Conservation (phyloP, 2,888 invertebrate genomes). For the Anthrax anthrax region DNA sequence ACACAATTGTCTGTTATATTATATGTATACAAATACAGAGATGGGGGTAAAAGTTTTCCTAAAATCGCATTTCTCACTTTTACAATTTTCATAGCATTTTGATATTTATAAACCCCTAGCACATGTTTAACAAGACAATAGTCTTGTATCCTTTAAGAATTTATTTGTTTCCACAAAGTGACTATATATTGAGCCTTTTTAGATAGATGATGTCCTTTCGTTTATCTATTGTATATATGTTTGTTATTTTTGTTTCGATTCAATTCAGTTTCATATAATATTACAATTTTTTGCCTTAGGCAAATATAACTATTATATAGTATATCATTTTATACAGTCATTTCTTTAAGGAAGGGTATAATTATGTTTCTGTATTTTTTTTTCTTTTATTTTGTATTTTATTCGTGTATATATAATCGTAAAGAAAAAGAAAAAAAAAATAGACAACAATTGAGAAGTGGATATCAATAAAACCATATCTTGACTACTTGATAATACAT, state of each 20-base stretch:
- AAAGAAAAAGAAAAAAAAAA: too few species aligned
- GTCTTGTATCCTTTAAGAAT: conserved; percentile 11
- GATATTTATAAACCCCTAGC: neutral
- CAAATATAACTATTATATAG: neutral
- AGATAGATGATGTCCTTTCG: neutral
- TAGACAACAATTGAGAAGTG: conserved; percentile 5
- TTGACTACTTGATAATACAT: conserved; percentile 9
- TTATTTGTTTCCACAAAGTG: conserved; percentile 12
- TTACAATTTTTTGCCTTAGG: neutral
- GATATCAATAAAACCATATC: conserved; percentile 11
- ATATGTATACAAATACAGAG: too few species aligned
- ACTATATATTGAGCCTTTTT: conserved; percentile 4
- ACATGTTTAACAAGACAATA: conserved; percentile 12
- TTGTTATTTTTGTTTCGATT: neutral
- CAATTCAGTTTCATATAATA: too few species aligned
- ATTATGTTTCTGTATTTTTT: neutral
- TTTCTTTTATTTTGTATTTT: neutral
- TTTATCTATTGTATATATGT: neutral
- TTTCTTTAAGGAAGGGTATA: neutral
- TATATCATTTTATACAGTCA: neutral
- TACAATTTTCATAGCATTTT: neutral
- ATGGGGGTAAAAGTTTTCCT: neutral
- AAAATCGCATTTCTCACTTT: neutral
- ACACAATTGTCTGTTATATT: too few species aligned
- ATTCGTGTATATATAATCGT: too few species aligned